Evolutionary conservation across 2,797 vertebrate genomes (phyloP), one percentile per base, ranked within the genome.

Genomic region (Pipistrellus nathusii): DNA sequence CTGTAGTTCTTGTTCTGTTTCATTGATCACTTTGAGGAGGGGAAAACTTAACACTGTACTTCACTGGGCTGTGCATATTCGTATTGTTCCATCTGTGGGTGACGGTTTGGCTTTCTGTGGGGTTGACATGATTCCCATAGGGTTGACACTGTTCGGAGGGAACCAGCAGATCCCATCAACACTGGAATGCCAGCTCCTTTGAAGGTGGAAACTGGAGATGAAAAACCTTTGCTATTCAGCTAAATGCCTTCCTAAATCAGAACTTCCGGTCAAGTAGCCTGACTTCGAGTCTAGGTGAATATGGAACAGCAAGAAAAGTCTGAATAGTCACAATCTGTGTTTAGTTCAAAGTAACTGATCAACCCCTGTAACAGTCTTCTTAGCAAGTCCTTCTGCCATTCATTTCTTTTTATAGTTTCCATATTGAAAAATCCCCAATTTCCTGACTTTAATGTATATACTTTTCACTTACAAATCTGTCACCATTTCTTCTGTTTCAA

Each of bases 391-490:
- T 62, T 83, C 32, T 85, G 44, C 77, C 32, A 8, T 66, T 86
- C 85, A n/a, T 90, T 69, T 75, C 30, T 72, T 77, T n/a, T n/a
- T 94, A 41, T 93, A 85, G 44, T 90, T 88, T 53, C 76, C 44
- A 71, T 81, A 44, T 91, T 89, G 18, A 90, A 91, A 91, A 57
- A 7, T 11, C 71, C 71, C 3, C 35, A 84, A 20, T 85, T 66
- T 30, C 91, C 93, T 95, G 84, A 81, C 88, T 87, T 93, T 88
- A 78, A 64, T 87, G 78, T 96, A 94, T 94, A n/a, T 91, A 93
- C 91, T 8, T 55, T 59, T 20, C 92, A 68, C 46, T 76, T 32
- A 13, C 12, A 69, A 84, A 95, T 55, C 69, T 87, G 17, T 85
- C n/a, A n/a, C 51, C 73, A 30, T 76, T 91, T 89, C 62, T 87